Percentiles rank a stretch among this genome's conserved stretches.
phyloP scores from a whole-genome alignment of 2,113 vertebrate genomes.

The Indicator indicator region DNA sequence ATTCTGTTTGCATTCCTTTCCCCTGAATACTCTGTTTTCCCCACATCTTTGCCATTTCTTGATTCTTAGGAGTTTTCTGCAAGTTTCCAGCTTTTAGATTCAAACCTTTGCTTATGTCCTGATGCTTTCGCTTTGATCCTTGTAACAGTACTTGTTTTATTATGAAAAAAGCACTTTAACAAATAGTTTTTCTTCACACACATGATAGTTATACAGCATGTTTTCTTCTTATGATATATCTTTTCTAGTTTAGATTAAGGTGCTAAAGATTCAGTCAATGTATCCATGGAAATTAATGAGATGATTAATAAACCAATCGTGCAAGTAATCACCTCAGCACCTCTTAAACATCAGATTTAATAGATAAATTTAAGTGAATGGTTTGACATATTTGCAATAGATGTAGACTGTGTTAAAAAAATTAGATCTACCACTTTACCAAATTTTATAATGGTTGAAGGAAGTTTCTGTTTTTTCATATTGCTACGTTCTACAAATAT shows the following conservation, averaged over 20 bases:
- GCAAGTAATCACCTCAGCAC: background rate
- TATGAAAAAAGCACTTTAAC: background rate
- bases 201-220: background rate
- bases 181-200: slow-evolving; percentile 12
- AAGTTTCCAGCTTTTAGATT: background rate
- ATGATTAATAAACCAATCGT: background rate
- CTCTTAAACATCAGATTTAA: background rate
- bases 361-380: background rate
- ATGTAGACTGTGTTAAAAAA: background rate
- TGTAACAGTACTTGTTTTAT: background rate
- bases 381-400: background rate
- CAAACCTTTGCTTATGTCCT: no score
- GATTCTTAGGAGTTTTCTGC: background rate
- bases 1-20: background rate
- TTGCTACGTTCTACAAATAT: background rate
- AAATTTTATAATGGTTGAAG: background rate
- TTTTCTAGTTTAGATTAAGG: slow-evolving; percentile 16
- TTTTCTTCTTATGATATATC: background rate
- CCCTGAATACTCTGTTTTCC: background rate
- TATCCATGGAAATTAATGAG: background rate
- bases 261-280: background rate
- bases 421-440: background rate
- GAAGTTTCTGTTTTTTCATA: background rate
- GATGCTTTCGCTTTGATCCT: background rate
- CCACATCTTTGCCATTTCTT: background rate